A percentile compares a stretch with the other conserved stretches of the same genome.
These are phyloP conservation scores for Drosophila nasuta DNA, from an alignment of 1,140 invertebrate species.

Conservation along the genomic window DNA sequence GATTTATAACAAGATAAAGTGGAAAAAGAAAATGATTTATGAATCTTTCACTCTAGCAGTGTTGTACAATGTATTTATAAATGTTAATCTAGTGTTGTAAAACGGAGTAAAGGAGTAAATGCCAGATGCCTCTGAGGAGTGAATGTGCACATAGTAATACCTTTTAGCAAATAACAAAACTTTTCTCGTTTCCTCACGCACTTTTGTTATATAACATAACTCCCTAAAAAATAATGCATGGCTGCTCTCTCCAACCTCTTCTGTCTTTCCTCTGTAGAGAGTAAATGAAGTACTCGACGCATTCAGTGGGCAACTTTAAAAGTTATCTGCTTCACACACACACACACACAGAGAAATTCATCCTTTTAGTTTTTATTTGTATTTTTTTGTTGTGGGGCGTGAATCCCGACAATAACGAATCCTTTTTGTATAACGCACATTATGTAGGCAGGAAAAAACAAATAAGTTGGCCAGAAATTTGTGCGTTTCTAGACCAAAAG, in stretches of 20 bases:
- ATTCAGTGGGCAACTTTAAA: conserved; percentile 10
- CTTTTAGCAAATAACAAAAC: neutral
- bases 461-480: conserved; percentile 30
- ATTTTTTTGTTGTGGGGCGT: neutral
- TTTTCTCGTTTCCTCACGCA: conserved; percentile 5
- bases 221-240: conserved; percentile 6
- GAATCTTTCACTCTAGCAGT: no score
- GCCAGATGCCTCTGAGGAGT: neutral
- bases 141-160: no score
- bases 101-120: neutral
- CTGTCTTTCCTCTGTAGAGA: neutral
- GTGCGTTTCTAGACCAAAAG: neutral
- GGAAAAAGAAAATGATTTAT: no score
- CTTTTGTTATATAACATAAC: neutral
- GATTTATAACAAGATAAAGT: no score
- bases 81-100: neutral
- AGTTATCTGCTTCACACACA: conserved; percentile 16
- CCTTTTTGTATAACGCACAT: conserved; percentile 16
- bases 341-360: neutral
- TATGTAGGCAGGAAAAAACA: conserved; percentile 42
- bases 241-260: neutral
- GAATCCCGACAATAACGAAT: conserved; percentile 12
- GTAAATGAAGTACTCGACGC: neutral
- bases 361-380: neutral
- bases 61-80: no score